phyloP scores from a whole-genome alignment of 2,797 vertebrate genomes.

The Paedocypris micromegethes region DNA sequence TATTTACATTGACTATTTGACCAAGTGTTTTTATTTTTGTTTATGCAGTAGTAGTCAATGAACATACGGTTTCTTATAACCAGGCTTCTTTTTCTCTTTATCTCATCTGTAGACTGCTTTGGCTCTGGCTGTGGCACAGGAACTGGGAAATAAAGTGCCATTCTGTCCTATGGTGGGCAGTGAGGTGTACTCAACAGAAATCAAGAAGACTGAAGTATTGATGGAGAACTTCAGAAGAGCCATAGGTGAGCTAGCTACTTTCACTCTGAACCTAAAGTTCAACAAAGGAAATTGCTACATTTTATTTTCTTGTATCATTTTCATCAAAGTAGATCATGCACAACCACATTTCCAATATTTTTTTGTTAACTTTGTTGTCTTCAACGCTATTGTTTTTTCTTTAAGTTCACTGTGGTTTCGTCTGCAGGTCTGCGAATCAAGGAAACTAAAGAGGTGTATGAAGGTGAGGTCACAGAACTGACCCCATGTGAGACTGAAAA shows the following conservation, averaged over 20 bases:
- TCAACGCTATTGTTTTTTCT: too few relatives aligned
- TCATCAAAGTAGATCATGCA: too few relatives aligned
- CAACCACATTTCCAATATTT: too few relatives aligned
- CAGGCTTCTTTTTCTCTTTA: too few relatives aligned
- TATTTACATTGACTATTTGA: too few relatives aligned
- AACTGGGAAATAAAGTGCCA: slow-evolving; percentile 95
- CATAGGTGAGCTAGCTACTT: slow-evolving; percentile 76
- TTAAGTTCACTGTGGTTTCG: background rate
- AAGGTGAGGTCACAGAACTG: slow-evolving; percentile 97
- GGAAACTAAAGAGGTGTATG: slow-evolving; percentile 98
- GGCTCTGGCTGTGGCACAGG: slow-evolving; percentile 92
- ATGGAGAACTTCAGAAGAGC: slow-evolving; percentile 99
- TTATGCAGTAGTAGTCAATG: too few relatives aligned
- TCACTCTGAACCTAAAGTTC: too few relatives aligned
- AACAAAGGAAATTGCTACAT: too few relatives aligned
- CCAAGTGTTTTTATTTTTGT: too few relatives aligned
- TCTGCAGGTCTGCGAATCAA: slow-evolving; percentile 88
- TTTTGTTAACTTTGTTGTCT: too few relatives aligned
- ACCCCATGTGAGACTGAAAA: slow-evolving; percentile 98
- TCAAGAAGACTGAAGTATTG: slow-evolving; percentile 98
- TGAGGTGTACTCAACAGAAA: slow-evolving; percentile 96
- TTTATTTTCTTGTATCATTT: too few relatives aligned
- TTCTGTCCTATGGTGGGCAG: slow-evolving; percentile 99
- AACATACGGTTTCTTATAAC: too few relatives aligned
- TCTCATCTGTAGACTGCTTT: slow-evolving; percentile 79